Conservation (phyloP, 2,797 vertebrate species). For the Xenopus petersii region DNA sequence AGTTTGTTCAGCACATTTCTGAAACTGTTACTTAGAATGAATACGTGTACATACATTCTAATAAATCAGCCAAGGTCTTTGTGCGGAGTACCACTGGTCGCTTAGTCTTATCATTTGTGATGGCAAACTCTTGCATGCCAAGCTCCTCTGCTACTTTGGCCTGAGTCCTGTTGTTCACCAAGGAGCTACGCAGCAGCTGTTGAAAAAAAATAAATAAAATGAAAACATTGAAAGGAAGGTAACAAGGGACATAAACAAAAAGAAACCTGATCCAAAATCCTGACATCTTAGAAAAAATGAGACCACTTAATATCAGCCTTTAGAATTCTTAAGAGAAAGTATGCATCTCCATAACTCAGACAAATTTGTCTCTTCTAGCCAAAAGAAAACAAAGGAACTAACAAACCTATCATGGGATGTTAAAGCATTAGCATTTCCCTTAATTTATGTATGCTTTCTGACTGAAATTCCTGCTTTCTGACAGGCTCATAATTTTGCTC, state of each 20-base stretch:
- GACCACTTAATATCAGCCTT: constrained; percentile 41
- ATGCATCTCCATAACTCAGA: constrained; percentile 43
- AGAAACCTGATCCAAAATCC: constrained; percentile 29
- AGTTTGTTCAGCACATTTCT: no score
- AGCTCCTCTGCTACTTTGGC: constrained; percentile 96
- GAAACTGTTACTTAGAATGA: no score
- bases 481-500: constrained; percentile 30
- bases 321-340: constrained; percentile 36
- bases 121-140: constrained; percentile 97
- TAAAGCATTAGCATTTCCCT: constrained; percentile 35
- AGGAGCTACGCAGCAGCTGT: constrained; percentile 88
- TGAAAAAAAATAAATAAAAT: constrained; percentile 3
- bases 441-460: constrained; percentile 40
- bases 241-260: constrained; percentile 22
- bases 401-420: constrained; percentile 39
- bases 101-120: constrained; percentile 97
- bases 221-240: neutral
- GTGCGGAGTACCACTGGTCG: constrained; percentile 88
- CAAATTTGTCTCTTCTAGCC: constrained; percentile 11
- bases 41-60: constrained; percentile 84
- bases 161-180: constrained; percentile 97
- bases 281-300: constrained; percentile 44
- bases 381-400: constrained; percentile 35
- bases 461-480: constrained; percentile 21
- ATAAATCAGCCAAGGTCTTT: constrained; percentile 91